Evolutionary conservation across 2,797 vertebrate genomes (phyloP), one percentile per base, ranked within the genome.

Genomic region (Dendrocincla fuliginosa): DNA sequence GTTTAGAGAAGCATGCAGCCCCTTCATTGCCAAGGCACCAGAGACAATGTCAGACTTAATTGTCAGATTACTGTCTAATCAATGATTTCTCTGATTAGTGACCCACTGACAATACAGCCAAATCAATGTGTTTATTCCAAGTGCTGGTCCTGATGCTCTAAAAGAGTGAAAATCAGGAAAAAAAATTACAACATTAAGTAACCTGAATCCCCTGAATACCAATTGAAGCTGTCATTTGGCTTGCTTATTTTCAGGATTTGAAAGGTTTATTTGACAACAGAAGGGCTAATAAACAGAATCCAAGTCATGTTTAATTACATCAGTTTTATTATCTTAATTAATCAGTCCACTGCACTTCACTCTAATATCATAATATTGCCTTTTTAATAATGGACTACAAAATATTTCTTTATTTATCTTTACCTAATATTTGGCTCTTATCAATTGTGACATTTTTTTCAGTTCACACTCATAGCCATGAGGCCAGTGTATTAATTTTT

Each of bases 51-150:
- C 89, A 85, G 82, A 35, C 86, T 90, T 94, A 94, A 96, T 96
- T 96, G 96, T 80, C 89, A 90, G 90, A 92, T 95, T 92, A 89
- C 81, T 82, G 71, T 75, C 89, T 95, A 96, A 96, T 97, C 96
- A 96, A 92, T 95, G 79, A 80, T 71, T 89, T 68, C 84, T 95
- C 79, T 96, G 93, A 96, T 96, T 96, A 95, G 82, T 93, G 94
- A 96, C 68, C 83, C 49, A 59, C 46, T 87, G 90, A 96, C 86
- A 92, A 90, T 70, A 52, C 55, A 80, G 74, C 59, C 53, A 94
- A 96, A 92, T 96, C 95, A 95, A 94, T 95, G 85, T 91, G 74
- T 88, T 96, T 95, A 91, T 94, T 89, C 33, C 77, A 86, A 80
- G 44, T 2, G 0, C 76, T 75, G 56, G 57, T 76, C 35, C 63